Evolutionary conservation across 2,113 vertebrate species (phyloP).

Genomic region (Chlamydotis undulata): DNA sequence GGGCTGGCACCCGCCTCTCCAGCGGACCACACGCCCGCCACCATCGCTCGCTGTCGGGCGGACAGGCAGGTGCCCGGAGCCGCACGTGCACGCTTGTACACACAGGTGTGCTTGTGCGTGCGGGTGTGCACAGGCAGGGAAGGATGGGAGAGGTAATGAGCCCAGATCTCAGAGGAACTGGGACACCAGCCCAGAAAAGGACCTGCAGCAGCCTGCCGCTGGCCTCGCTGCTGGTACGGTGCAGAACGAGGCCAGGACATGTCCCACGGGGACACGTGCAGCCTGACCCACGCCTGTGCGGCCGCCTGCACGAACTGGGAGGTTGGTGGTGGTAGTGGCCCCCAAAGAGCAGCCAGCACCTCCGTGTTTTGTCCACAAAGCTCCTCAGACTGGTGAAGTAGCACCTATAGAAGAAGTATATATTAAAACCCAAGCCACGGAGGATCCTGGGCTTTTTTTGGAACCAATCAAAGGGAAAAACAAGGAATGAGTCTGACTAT

Average conservation of each 20-base stretch:
- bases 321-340: background rate
- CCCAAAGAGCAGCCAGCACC: background rate
- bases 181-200: background rate
- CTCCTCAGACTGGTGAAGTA: background rate
- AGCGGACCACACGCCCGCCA: background rate
- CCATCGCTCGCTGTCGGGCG: rapidly evolving
- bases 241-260: rapidly evolving
- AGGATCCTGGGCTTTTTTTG: background rate
- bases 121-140: background rate
- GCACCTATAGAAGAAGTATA: background rate
- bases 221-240: rapidly evolving
- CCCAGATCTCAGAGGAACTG: background rate
- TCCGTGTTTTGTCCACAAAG: background rate
- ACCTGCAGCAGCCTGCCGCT: background rate
- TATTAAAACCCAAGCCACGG: background rate
- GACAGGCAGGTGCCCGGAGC: background rate
- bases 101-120: too few relatives aligned
- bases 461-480: background rate
- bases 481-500: background rate
- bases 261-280: background rate
- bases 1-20: background rate
- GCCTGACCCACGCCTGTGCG: background rate
- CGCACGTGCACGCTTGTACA: rapidly evolving
- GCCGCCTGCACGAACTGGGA: background rate
- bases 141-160: background rate